Evolutionary conservation across 1,140 invertebrate genomes (phyloP), one percentile per base, ranked within the genome.

Genomic region (Psilanteris sp.): DNA sequence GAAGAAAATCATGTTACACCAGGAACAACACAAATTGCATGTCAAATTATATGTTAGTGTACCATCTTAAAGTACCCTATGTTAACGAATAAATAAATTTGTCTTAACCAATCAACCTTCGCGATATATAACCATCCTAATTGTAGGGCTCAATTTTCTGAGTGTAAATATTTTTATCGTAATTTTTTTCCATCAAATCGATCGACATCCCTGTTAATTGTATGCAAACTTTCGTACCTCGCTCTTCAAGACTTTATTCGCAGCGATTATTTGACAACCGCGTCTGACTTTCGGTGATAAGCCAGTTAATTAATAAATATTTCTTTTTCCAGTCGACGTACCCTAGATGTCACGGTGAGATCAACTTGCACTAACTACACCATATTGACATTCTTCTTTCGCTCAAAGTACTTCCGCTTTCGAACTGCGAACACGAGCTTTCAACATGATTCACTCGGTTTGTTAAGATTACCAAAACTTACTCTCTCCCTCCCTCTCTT

Each of bases 381-480:
- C 6, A 29, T 72, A 72, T 59, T 71, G 59, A 76, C 68, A 70
- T 52, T 71, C 36, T 74, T 13, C 41, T 61, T 29, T 37, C 36
- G 24, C 46, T 39, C 29, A 46, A 75, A 50, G 62, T 18, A 48
- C 50, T 67, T 68, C 59, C 71, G 59, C 36, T 55, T 54, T 18
- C 8, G 14, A 16, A 29, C 59, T 34, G 52, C 39, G 57, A 44
- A 67, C 52, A 26, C 52, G 31, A 43, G 46, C 39, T 67, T 62
- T 55, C 55, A 27, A 50, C 54, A 31, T 68, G 68, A 77, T 59
- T 77, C 66, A 77, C 73, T 59, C 24, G 29, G 39, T 54, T 61
- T 22, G 36, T 9, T 14, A 52, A 70, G 44, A 72, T 62, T 50
- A 46, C 66, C 76, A 39, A 71, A 76, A 67, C 29, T 27, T 24